Conservation (phyloP, 2,797 vertebrate species). For the Dendrocincla tyrannina region DNA sequence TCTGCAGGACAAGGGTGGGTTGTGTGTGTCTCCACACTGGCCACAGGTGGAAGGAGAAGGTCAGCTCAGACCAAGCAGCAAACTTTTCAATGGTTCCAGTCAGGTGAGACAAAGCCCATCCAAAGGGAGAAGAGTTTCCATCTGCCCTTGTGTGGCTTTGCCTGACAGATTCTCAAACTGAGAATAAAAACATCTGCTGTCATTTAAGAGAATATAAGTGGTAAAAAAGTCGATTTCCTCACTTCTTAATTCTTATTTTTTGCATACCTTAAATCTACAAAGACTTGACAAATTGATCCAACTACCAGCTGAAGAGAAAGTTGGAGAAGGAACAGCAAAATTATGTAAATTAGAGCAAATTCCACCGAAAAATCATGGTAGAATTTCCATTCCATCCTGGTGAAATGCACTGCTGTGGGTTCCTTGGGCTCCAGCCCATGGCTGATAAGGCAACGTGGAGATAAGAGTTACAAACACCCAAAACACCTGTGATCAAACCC, state of each 20-base stretch:
- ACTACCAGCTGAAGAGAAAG: not conserved
- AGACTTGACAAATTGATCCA: not conserved
- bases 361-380: not conserved
- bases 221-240: not conserved
- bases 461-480: not conserved
- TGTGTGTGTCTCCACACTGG: not conserved
- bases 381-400: not conserved
- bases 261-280: not conserved
- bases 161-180: not conserved
- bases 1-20: not conserved
- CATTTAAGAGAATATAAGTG: not conserved
- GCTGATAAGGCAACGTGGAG: not conserved
- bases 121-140: not conserved
- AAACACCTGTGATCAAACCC: not conserved
- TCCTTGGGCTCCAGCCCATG: not conserved
- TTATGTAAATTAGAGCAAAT: not conserved
- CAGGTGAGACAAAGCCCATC: not conserved
- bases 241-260: not conserved
- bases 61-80: too few species aligned
- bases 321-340: not conserved
- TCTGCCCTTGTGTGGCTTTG: accelerated
- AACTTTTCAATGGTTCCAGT: not conserved
- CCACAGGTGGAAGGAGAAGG: not conserved
- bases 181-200: not conserved
- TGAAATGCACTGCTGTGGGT: not conserved